Evolutionary conservation across 2,113 vertebrate genomes (phyloP).

Genomic region (Trichechus manatus): DNA sequence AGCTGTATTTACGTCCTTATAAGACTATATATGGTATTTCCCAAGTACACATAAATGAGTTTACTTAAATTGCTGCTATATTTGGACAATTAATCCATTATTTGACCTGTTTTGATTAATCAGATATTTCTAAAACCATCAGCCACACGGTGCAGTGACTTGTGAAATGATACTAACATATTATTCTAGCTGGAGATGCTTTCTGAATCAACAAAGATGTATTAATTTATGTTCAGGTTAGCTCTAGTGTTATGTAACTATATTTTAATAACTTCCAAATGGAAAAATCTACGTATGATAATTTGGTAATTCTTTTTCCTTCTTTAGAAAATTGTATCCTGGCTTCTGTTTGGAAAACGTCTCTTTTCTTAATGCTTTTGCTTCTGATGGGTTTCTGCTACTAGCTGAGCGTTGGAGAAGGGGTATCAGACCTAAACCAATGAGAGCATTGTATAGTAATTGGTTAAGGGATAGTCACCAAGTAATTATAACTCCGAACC

Average conservation of each 20-base stretch:
- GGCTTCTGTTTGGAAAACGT: not conserved
- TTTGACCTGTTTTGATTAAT: not conserved
- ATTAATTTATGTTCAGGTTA: not conserved
- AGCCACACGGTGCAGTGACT: not conserved
- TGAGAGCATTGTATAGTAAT: not conserved
- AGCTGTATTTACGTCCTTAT: not conserved
- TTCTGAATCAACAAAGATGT: slow-evolving; percentile 16
- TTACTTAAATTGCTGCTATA: not conserved
- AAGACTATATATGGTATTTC: not conserved
- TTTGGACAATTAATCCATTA: not conserved
- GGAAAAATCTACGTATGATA: not conserved
- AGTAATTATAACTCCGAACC: not conserved
- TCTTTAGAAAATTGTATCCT: not conserved
- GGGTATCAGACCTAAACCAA: not conserved
- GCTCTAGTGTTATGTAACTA: not conserved
- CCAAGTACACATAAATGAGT: not conserved
- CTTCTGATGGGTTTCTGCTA: not conserved
- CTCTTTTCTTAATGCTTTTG: not conserved
- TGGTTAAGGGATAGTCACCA: not conserved
- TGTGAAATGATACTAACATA: not conserved
- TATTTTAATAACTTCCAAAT: not conserved
- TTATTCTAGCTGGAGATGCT: not conserved
- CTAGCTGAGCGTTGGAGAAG: not conserved
- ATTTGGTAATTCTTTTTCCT: not conserved
- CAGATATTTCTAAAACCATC: not conserved